Base-by-base conservation (phyloP, 2,797 vertebrate species). In the Spea hammondii region DNA sequence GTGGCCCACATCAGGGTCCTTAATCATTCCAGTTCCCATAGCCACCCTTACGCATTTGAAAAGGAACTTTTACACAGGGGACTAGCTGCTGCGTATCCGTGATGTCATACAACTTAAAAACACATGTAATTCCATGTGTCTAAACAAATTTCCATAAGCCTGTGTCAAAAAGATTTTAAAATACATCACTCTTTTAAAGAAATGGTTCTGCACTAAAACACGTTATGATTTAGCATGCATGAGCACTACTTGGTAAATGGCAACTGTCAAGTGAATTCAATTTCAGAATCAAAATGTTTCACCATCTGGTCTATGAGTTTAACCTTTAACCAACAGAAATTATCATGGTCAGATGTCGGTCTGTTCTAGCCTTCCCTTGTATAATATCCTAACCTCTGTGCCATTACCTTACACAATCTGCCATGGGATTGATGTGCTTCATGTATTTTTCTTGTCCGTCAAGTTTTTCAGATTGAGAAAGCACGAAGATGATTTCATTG, bases 281-380 rank as follows among this genome's bases (percentile, higher is more conserved):
- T 72, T 72, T 72, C 46, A 7, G 44, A 62, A 62, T 49, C 47
- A 60, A 73, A 73, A 17, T 5, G 4, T 47, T 8, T 71, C n/a
- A 13, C 51, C 44, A 72, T 72, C 55, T 72, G 45, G 50, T 48
- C 17, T 72, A 45, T 5, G 70, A 59, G 46, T 72, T 14, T 72
- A 60, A 46, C 70, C 48, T 60, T 72, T 72, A 59, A 72, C 59
- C 47, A 10, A 62, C 12, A 64, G 72, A 59, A 60, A 73, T 62
- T 8, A 62, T 44, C n/a, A 62, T 73, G 53, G 59, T 64, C 47
- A 62, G 59, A 73, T 64, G 59, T 73, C 53, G 55, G 32, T 70
- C 5, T 32, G 70, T 51, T 57, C 8, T 32, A 45, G 69, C 47
- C 70, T 73, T 73, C 14, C 46, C 13, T 10, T 32, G 60, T 64